phyloP scores from a whole-genome alignment of 2,797 vertebrate species.

The Bradypus variegatus region DNA sequence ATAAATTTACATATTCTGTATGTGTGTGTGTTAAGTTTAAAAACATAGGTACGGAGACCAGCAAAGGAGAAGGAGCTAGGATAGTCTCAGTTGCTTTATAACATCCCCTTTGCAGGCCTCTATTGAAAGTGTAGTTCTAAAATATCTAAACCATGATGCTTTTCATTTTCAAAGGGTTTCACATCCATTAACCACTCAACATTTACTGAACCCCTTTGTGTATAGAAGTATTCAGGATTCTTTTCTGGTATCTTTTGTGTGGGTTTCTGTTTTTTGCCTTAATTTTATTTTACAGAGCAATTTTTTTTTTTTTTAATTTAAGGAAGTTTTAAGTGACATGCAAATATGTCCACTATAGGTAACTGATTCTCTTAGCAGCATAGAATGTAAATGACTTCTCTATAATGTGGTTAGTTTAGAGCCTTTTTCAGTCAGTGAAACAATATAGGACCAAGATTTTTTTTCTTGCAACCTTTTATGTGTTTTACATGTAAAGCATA shows the following conservation, averaged over 20 bases:
- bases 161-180: constrained; percentile 30
- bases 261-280: constrained; percentile 31
- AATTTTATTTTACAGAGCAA: constrained; percentile 7
- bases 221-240: not conserved
- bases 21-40: not conserved
- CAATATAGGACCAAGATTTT: constrained; percentile 5
- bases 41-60: not conserved
- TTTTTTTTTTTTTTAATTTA: not conserved
- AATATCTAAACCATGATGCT: constrained; percentile 16
- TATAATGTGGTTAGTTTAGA: constrained; percentile 25
- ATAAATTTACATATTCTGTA: not conserved
- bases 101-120: not conserved
- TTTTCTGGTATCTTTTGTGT: constrained; percentile 23
- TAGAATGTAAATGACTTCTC: constrained; percentile 28
- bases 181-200: not conserved
- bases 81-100: constrained; percentile 25
- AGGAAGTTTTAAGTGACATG: not conserved
- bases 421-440: constrained; percentile 28
- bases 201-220: constrained; percentile 30
- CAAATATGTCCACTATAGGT: not conserved
- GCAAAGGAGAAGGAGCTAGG: not conserved
- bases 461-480: not conserved
- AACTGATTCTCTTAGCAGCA: not conserved
- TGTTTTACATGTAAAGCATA: constrained; percentile 18
- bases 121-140: constrained; percentile 12